phyloP scores from a whole-genome alignment of 1,140 invertebrate species.

The Danaus plexippus region DNA sequence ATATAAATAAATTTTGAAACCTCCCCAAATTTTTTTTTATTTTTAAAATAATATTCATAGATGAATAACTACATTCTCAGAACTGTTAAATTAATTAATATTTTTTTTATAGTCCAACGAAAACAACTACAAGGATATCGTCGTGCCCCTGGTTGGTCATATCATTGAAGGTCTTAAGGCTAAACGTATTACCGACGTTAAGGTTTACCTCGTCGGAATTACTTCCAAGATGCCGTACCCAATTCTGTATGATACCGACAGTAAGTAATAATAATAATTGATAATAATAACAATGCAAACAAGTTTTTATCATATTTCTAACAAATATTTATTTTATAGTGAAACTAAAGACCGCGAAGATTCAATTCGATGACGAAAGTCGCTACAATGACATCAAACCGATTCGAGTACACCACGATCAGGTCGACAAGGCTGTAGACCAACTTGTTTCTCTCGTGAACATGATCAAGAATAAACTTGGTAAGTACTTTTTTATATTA shows the following conservation, averaged over 20 bases:
- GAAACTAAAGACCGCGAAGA: conserved; percentile 62
- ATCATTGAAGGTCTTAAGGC: conserved; percentile 62
- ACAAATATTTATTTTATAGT: conserved; percentile 35
- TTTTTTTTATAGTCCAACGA: conserved; percentile 48
- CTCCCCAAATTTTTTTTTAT: too few species aligned
- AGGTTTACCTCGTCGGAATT: conserved; percentile 59
- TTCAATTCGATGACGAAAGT: conserved; percentile 49
- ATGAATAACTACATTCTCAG: too few species aligned
- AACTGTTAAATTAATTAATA: not conserved
- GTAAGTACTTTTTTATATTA: conserved; percentile 21
- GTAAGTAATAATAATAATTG: conserved; percentile 37
- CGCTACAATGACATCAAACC: conserved; percentile 35
- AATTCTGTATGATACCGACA: conserved; percentile 59
- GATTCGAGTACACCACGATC: conserved; percentile 29
- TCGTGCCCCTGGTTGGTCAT: conserved; percentile 65
- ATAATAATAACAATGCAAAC: too few species aligned
- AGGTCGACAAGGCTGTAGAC: conserved; percentile 27
- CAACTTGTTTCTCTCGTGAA: conserved; percentile 30
- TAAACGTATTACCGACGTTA: conserved; percentile 62
- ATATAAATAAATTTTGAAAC: too few species aligned
- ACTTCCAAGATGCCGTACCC: conserved; percentile 55
- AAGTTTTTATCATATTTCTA: too few species aligned
- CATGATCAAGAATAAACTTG: conserved; percentile 28
- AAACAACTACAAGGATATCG: conserved; percentile 67
- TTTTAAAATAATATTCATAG: too few species aligned